Percentiles rank a stretch among this genome's conserved stretches.
Evolutionary conservation across 2,888 invertebrate genomes (phyloP).

Genomic region (Drosophila colorata): DNA sequence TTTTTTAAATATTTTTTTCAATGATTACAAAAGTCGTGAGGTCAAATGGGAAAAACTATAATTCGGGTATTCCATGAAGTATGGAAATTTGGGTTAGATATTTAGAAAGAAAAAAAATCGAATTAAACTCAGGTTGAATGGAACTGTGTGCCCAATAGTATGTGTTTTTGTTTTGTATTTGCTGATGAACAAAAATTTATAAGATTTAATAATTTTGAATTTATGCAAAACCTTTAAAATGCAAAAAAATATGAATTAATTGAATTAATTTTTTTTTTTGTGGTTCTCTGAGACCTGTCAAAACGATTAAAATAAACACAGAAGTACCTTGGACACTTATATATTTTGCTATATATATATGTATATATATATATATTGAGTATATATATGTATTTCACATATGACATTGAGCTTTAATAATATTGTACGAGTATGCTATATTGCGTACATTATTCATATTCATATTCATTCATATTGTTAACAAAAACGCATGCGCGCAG

Average conservation of each 20-base stretch:
- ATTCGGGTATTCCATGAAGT: conserved; percentile 16
- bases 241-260: conserved; percentile 18
- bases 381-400: conserved; percentile 63
- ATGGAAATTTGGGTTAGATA: neutral
- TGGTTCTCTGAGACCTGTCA: conserved; percentile 16
- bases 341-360: conserved; percentile 44
- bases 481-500: conserved; percentile 87
- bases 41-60: conserved; percentile 23
- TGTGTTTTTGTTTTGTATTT: conserved; percentile 5
- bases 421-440: conserved; percentile 45
- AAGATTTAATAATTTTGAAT: conserved; percentile 8
- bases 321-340: conserved; percentile 48
- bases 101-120: neutral
- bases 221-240: neutral
- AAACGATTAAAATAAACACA: conserved; percentile 42
- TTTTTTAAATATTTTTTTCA: neutral
- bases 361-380: conserved; percentile 38
- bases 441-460: conserved; percentile 46
- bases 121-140: neutral
- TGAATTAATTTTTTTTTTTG: conserved; percentile 17
- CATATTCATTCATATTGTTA: conserved; percentile 53
- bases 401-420: conserved; percentile 54
- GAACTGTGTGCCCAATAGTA: conserved; percentile 19
- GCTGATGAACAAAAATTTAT: conserved; percentile 3
- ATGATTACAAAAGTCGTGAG: conserved; percentile 17